These are phyloP conservation scores for Papilio glaucus DNA, from an alignment of 1,140 invertebrate genomes.

Conservation along the genomic window DNA sequence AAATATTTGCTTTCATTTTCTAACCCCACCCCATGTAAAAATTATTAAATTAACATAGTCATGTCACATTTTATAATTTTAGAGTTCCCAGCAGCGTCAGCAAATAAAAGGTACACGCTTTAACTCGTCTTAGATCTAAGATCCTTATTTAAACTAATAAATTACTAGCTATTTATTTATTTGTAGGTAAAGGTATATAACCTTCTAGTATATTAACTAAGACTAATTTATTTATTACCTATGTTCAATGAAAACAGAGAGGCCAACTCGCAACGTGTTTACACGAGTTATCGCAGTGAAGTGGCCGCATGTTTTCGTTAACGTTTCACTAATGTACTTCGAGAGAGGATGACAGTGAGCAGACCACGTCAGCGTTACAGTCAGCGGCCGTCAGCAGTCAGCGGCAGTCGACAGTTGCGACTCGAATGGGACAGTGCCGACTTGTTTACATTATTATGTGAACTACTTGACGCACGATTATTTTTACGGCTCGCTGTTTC, in stretches of 20 bases:
- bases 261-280: not conserved
- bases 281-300: constrained; percentile 1
- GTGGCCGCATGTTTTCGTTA: constrained; percentile 1
- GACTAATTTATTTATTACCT: not conserved
- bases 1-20: no score
- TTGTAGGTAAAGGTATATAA: no score
- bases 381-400: not conserved
- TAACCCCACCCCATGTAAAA: no score
- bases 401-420: not conserved
- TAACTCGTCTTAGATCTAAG: no score
- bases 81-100: no score
- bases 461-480: not conserved
- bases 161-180: no score
- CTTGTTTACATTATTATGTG: not conserved
- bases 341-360: not conserved
- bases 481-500: not conserved
- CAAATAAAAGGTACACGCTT: no score
- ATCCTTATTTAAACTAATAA: no score
- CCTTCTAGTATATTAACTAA: not conserved
- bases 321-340: not conserved
- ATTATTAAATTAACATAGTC: no score
- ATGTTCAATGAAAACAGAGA: not conserved
- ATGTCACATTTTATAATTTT: no score
- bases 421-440: not conserved
- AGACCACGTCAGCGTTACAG: not conserved